Base-by-base conservation (phyloP, 37 sponge, comb jelly and placozoan species). In the Halisarca cf. caerulea region DNA sequence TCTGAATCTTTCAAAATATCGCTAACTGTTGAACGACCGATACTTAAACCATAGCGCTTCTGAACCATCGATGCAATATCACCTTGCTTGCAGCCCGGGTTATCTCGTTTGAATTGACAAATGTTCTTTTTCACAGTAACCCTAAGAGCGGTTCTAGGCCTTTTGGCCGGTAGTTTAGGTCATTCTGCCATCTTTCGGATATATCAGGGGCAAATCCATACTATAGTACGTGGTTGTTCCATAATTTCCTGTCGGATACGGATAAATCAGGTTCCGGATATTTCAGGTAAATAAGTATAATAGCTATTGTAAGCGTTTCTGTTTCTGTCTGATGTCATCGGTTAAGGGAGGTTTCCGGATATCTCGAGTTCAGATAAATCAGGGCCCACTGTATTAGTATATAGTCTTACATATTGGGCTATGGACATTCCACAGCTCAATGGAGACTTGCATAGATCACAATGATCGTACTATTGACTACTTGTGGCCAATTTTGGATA, bases 331-430 rank as follows among this genome's bases (percentile, higher is more conserved):
- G 8, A 25, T 24, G 7, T 9, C 27, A n/a, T 24, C 66, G 28
- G 28, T 24, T 64, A 64, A 64, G 23, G 8, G 8, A 23, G 66
- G 27, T 64, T 64, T 64, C 27, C 66, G 25, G 66, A 64, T 64
- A 64, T 24, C 14, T 64, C 66, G 27, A 64, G 66, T 15, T 27
- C 66, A n/a, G 66, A 64, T 64, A 64, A 25, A 64, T 64, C 25
- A 64, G 66, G 8, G 66, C 66, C 27, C 66, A 64, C 66, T 64
- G 66, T 64, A 64, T 64, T n/a, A n/a, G n/a, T n/a, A n/a, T n/a
- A n/a, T n/a, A n/a, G n/a, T n/a, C n/a, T n/a, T n/a, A n/a, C n/a
- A n/a, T n/a, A n/a, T n/a, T n/a, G n/a, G n/a, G n/a, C n/a, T n/a
- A n/a, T n/a, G n/a, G n/a, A n/a, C n/a, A n/a, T n/a, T n/a, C n/a